A percentile compares a stretch with the other conserved stretches of the same genome.
phyloP scores from a whole-genome alignment of 2,888 invertebrate species.

The Noctua pronuba region DNA sequence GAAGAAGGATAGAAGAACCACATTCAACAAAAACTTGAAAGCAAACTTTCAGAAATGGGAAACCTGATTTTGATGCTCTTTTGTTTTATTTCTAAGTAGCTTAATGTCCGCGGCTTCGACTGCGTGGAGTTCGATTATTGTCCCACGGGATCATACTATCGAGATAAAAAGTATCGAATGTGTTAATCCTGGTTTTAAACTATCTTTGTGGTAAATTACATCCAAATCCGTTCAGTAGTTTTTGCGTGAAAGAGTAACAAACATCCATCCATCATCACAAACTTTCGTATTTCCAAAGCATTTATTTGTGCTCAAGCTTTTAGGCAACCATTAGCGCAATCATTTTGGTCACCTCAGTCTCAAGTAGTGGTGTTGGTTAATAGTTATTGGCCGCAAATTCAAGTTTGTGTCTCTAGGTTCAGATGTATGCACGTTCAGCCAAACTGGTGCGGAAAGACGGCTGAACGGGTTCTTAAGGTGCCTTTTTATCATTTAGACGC shows the following conservation, averaged over 20 bases:
- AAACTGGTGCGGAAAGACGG: not conserved
- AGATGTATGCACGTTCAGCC: not conserved
- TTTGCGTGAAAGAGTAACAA: too few relatives aligned
- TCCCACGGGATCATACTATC: too few relatives aligned
- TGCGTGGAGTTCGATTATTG: too few relatives aligned
- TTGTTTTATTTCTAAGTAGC: not conserved
- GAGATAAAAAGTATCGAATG: too few relatives aligned
- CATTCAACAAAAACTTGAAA: not conserved
- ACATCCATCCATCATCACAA: too few relatives aligned
- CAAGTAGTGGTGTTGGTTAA: not conserved
- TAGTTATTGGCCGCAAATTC: not conserved
- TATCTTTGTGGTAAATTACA: too few relatives aligned
- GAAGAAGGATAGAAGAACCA: conserved; percentile 31
- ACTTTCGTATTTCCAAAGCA: not conserved
- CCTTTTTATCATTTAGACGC: not conserved
- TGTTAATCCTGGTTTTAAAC: too few relatives aligned
- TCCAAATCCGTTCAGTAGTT: too few relatives aligned
- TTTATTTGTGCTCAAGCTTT: not conserved
- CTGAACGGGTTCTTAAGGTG: not conserved
- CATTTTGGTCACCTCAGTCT: not conserved
- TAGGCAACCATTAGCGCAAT: not conserved
- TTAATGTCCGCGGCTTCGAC: too few relatives aligned
- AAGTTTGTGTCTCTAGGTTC: not conserved
- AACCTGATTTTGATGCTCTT: not conserved
- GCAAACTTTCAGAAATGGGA: not conserved